These are phyloP conservation scores for Martes martes DNA, from an alignment of 2,113 vertebrate genomes.

Conservation along the genomic window DNA sequence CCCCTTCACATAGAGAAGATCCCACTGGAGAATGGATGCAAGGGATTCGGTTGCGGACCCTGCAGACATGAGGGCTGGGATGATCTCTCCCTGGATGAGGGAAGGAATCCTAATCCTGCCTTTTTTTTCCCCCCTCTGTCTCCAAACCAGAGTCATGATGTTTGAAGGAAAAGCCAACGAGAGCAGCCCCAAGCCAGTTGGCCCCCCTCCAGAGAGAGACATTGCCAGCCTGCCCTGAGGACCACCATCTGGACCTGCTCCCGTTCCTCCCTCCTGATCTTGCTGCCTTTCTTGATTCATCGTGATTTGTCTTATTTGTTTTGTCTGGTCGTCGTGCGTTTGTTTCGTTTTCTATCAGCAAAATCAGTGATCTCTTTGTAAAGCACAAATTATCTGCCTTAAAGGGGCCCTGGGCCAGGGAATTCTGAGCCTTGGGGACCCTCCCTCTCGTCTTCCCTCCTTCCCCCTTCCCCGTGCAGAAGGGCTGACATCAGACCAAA, in stretches of 20 bases:
- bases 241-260: not conserved
- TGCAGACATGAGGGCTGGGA: not conserved
- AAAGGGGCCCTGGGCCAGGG: constrained; percentile 69
- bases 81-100: not conserved
- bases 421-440: constrained; percentile 45
- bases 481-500: constrained; percentile 64
- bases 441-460: not conserved
- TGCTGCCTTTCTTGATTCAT: constrained; percentile 40
- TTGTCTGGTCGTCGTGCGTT: not conserved
- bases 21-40: not conserved
- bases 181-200: constrained; percentile 84
- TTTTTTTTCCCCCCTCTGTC: not conserved
- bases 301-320: not conserved
- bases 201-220: constrained; percentile 96
- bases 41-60: not conserved
- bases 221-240: constrained; percentile 94
- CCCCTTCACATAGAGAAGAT: not conserved
- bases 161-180: constrained; percentile 97
- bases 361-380: constrained; percentile 67
- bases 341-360: constrained; percentile 38
- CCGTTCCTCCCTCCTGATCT: not conserved
- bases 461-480: not conserved
- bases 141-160: constrained; percentile 90
- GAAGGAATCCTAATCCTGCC: constrained; percentile 5
- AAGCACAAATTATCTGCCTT: constrained; percentile 78